These are phyloP conservation scores for Lasioglossum morio DNA, from an alignment of 2,888 invertebrate genomes.

Conservation along the genomic window DNA sequence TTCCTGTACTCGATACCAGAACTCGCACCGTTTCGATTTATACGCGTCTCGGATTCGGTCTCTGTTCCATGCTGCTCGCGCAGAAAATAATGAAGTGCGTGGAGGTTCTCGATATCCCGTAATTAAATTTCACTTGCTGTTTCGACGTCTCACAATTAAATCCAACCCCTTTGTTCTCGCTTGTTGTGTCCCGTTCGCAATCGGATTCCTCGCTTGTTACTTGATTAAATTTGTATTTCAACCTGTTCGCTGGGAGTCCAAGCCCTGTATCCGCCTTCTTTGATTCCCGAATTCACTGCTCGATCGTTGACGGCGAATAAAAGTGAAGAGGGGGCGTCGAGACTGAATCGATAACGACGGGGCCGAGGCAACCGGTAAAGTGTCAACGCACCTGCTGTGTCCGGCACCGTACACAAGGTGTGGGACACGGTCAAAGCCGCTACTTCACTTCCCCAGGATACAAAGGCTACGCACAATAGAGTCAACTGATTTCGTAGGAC, in stretches of 20 bases:
- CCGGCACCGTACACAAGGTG: conserved; percentile 55
- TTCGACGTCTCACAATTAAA: conserved; percentile 43
- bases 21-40: conserved; percentile 32
- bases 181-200: conserved; percentile 10
- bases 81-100: conserved; percentile 43
- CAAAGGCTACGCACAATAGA: conserved; percentile 72
- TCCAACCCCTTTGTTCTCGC: conserved; percentile 1
- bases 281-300: conserved; percentile 36
- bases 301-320: conserved; percentile 22
- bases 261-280: background rate
- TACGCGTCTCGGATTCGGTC: conserved; percentile 12
- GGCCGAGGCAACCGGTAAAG: conserved; percentile 42
- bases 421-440: conserved; percentile 66
- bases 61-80: background rate
- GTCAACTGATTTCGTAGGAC: conserved; percentile 58
- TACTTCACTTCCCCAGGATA: conserved; percentile 58
- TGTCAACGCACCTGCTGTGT: conserved; percentile 57
- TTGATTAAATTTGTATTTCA: conserved; percentile 41
- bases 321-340: conserved; percentile 35
- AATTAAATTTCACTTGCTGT: conserved; percentile 42
- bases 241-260: background rate
- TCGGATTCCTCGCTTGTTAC: conserved; percentile 11
- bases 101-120: conserved; percentile 30
- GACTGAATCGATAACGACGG: conserved; percentile 50
- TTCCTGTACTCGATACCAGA: background rate